Evolutionary conservation across 2,797 vertebrate species (phyloP).

Genomic region (Anabacerthia variegaticeps): DNA sequence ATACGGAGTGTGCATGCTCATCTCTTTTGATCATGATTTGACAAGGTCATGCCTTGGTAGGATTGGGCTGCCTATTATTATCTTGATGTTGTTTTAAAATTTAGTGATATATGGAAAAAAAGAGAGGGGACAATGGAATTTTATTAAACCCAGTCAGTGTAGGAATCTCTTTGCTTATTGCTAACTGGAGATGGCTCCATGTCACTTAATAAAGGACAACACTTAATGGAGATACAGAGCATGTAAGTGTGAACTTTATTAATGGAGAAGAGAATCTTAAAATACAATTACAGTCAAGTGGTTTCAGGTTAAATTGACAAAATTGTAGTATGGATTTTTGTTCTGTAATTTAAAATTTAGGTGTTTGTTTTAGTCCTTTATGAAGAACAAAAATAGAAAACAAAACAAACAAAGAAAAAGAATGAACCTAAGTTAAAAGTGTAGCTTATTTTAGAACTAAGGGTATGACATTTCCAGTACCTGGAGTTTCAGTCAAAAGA

Average conservation of each 20-base stretch:
- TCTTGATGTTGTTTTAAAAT: conserved; percentile 34
- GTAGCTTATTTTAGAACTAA: neutral
- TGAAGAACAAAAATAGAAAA: neutral
- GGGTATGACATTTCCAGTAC: neutral
- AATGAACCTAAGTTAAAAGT: neutral
- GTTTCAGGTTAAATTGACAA: neutral
- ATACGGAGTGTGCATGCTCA: neutral
- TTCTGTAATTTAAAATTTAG: neutral
- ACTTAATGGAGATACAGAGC: neutral
- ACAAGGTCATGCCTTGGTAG: conserved; percentile 40
- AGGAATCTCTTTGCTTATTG: neutral
- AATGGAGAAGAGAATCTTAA: neutral
- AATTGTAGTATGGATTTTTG: neutral
- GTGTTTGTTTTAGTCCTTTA: neutral
- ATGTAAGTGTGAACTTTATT: neutral
- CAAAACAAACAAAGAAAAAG: neutral
- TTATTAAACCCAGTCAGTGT: neutral
- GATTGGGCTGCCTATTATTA: conserved; percentile 32
- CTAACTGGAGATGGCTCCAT: neutral
- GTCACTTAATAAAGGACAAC: neutral
- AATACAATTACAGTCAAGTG: neutral
- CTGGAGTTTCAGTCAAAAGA: neutral
- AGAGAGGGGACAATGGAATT: neutral
- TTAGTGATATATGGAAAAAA: neutral
- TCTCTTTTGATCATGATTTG: conserved; percentile 47